Percentiles rank a stretch among this genome's conserved stretches.
These are phyloP conservation scores for Schizaphis graminum DNA, from an alignment of 2,888 invertebrate species.

Conservation along the genomic window DNA sequence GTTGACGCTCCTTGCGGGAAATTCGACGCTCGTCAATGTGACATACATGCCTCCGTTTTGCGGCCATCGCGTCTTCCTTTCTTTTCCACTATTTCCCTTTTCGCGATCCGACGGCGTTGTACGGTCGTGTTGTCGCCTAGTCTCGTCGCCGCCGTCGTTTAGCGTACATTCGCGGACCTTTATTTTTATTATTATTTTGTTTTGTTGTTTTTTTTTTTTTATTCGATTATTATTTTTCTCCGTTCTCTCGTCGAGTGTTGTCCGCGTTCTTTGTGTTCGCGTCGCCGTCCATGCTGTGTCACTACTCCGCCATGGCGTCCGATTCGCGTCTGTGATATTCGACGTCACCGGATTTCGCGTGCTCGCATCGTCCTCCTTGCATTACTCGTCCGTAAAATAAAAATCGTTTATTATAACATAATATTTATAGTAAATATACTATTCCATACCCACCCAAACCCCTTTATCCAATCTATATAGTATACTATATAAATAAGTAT, in stretches of 20 bases:
- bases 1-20: neutral
- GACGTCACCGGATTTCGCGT: conserved; percentile 28
- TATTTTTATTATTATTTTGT: conserved; percentile 36
- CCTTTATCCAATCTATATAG: neutral
- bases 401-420: neutral
- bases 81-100: conserved; percentile 54
- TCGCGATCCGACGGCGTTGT: conserved; percentile 39
- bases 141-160: neutral
- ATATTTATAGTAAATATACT: neutral
- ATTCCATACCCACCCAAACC: neutral
- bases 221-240: neutral
- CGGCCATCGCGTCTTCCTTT: conserved; percentile 63
- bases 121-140: conserved; percentile 44
- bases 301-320: conserved; percentile 59
- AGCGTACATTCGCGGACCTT: neutral
- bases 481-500: neutral
- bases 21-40: neutral
- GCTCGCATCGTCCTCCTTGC: neutral
- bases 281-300: conserved; percentile 53
- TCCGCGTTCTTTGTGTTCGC: conserved; percentile 45
- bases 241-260: conserved; percentile 16
- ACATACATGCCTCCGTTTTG: conserved; percentile 32
- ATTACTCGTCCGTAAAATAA: neutral
- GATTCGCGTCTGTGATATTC: conserved; percentile 63
- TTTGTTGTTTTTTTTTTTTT: conserved; percentile 12